phyloP scores from a whole-genome alignment of 2,113 vertebrate genomes.

The Proteles cristata region DNA sequence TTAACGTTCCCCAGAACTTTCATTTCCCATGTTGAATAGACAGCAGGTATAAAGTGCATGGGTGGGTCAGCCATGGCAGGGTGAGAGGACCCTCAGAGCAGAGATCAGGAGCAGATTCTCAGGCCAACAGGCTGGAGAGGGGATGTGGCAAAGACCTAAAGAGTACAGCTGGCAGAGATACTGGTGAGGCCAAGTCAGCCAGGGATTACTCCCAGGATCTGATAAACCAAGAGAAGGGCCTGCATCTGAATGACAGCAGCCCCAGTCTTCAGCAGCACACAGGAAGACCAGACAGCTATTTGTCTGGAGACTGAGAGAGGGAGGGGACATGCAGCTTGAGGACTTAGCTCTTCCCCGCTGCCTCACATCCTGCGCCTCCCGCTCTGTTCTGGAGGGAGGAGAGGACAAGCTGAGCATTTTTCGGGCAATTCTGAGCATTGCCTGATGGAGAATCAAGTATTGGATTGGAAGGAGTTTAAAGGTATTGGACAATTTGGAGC shows the following conservation, averaged over 20 bases:
- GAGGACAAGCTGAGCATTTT: neutral
- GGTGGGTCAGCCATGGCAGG: neutral
- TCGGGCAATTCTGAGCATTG: neutral
- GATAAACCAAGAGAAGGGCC: neutral
- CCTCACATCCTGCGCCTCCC: neutral
- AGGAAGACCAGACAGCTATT: neutral
- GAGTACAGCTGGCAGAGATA: neutral
- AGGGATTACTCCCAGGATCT: neutral
- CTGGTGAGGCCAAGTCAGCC: neutral
- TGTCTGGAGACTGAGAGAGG: neutral
- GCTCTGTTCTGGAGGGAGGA: neutral
- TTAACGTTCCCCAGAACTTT: neutral
- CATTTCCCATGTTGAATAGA: neutral
- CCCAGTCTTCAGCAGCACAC: neutral
- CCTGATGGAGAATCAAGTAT: neutral
- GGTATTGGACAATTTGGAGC: neutral
- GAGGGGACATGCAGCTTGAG: neutral
- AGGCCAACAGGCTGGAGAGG: neutral
- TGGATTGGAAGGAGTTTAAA: neutral
- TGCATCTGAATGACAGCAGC: neutral
- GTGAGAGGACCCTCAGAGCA: neutral
- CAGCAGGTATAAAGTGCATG: neutral
- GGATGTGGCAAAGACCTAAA: neutral
- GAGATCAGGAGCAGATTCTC: neutral
- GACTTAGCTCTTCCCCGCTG: neutral